phyloP scores from a whole-genome alignment of 2,888 invertebrate species.

The Acanthosoma haemorrhoidale region DNA sequence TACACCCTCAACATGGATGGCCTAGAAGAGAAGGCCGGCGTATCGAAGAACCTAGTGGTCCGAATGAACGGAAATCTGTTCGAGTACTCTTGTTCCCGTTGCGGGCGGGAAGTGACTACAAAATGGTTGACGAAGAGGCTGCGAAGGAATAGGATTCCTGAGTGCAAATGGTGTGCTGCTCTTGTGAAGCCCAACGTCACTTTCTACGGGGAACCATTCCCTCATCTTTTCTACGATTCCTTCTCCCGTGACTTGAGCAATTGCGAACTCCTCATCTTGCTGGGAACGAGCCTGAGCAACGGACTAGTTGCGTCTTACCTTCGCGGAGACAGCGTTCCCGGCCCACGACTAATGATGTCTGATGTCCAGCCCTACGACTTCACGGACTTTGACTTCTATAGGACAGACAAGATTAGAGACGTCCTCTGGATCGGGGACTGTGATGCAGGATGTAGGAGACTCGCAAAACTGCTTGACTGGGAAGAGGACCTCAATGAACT shows the following conservation, averaged over 20 bases:
- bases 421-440: neutral
- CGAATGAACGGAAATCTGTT: neutral
- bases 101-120: neutral
- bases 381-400: neutral
- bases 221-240: neutral
- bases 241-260: neutral
- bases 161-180: neutral
- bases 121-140: neutral
- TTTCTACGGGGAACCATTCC: neutral
- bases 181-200: neutral
- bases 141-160: neutral
- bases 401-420: neutral
- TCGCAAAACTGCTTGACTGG: neutral
- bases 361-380: neutral
- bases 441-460: neutral
- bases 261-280: neutral
- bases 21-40: neutral
- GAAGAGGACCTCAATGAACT: neutral
- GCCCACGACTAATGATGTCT: neutral
- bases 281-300: neutral
- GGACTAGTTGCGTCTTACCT: neutral
- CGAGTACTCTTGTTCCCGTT: neutral
- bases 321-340: neutral
- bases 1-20: neutral
- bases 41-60: neutral